Evolutionary conservation across 30 jellyfish, hydroid and myxozoan species (phyloP).

Genomic region (Calvadosia cruxmelitensis): DNA sequence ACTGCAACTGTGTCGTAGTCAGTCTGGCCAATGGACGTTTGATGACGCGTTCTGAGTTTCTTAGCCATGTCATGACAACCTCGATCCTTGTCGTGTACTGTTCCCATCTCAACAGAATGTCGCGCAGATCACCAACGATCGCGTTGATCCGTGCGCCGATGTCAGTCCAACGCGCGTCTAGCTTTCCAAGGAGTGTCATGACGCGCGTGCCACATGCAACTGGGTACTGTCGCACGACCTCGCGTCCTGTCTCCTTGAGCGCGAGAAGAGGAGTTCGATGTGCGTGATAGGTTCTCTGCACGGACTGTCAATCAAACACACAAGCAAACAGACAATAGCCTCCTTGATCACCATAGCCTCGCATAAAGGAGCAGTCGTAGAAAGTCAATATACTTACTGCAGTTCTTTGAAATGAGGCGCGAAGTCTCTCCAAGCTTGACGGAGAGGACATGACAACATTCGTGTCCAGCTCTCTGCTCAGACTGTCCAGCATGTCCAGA

Average conservation of each 20-base stretch:
- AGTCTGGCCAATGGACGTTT: slow-evolving; percentile 45
- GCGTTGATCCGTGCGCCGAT: background rate
- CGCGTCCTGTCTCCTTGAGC: background rate
- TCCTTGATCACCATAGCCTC: too few species aligned
- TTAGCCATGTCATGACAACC: slow-evolving; percentile 61
- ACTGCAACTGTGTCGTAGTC: slow-evolving; percentile 28
- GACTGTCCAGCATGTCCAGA: background rate
- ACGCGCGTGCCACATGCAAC: background rate
- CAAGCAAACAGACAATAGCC: too few species aligned
- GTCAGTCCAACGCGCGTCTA: slow-evolving; percentile 19
- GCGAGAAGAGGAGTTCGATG: background rate
- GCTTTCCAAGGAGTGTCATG: background rate
- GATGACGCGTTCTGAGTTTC: slow-evolving; percentile 41
- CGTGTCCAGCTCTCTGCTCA: background rate
- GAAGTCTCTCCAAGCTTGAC: background rate
- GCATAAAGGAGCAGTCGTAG: too few species aligned
- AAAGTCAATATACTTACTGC: too few species aligned
- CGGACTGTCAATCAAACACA: background rate
- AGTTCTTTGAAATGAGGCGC: background rate
- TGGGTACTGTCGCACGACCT: background rate
- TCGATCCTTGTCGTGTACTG: slow-evolving; percentile 78
- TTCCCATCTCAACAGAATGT: slow-evolving; percentile 67
- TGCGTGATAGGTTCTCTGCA: background rate
- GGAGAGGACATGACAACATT: background rate
- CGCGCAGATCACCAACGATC: slow-evolving; percentile 27